phyloP scores from a whole-genome alignment of 2,113 vertebrate genomes.

The Canis aureus region DNA sequence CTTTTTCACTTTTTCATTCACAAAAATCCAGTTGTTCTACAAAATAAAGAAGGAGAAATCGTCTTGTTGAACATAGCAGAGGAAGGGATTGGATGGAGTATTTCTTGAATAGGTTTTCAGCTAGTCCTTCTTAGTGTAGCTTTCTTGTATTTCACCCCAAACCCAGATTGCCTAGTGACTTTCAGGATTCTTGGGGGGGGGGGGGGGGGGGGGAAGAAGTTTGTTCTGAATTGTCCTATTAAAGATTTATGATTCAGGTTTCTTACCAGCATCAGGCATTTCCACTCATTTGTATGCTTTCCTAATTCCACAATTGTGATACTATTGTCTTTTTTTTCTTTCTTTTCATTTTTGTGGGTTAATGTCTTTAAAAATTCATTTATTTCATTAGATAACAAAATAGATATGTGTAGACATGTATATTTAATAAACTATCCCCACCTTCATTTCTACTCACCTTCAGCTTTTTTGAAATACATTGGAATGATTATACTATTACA shows the following conservation, averaged over 20 bases:
- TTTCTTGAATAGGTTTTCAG: not conserved
- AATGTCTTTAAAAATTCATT: not conserved
- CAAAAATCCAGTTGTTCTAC: not conserved
- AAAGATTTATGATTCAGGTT: not conserved
- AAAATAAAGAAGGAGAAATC: not conserved
- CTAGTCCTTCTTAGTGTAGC: not conserved
- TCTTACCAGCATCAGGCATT: not conserved
- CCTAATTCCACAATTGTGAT: not conserved
- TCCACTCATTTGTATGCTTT: not conserved
- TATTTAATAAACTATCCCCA: not conserved
- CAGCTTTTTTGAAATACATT: not conserved
- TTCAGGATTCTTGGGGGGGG: not conserved
- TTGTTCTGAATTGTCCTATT: not conserved
- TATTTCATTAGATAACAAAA: not conserved
- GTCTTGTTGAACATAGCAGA: not conserved
- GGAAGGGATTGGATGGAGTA: not conserved
- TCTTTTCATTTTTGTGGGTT: not conserved
- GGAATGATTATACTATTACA: not conserved
- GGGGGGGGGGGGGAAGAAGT: no score
- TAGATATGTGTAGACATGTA: not conserved
- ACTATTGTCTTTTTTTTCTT: not conserved
- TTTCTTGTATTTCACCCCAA: not conserved
- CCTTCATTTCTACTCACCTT: slow-evolving; percentile 1
- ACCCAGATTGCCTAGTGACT: not conserved
- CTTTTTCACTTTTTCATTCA: not conserved